These are phyloP conservation scores for Melipona quadrifasciata DNA, from an alignment of 1,140 invertebrate genomes.

Conservation along the genomic window DNA sequence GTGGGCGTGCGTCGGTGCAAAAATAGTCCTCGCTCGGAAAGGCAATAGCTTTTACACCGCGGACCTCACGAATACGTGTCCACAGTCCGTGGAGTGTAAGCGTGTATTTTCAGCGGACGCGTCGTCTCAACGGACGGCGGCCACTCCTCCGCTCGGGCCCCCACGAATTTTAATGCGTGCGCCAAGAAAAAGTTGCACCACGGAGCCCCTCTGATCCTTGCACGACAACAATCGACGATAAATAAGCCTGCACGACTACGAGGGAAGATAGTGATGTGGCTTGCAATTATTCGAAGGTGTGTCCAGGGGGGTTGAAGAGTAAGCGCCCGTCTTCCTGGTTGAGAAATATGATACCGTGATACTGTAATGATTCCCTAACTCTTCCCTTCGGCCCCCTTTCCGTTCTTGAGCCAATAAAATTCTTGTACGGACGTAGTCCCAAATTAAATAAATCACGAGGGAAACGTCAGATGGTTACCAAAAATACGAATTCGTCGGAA, in stretches of 20 bases:
- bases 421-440: background rate
- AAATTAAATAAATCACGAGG: background rate
- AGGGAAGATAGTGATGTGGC: background rate
- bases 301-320: background rate
- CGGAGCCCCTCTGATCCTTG: conserved; percentile 5
- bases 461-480: background rate
- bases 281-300: conserved; percentile 40
- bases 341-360: background rate
- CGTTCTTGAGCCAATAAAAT: background rate
- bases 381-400: background rate
- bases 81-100: background rate
- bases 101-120: conserved; percentile 15
- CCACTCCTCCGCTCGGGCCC: conserved; percentile 16
- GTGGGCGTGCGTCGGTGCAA: conserved; percentile 40
- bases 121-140: conserved; percentile 7
- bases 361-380: background rate
- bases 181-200: conserved; percentile 30
- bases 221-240: conserved; percentile 51
- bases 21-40: conserved; percentile 56
- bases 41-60: conserved; percentile 54
- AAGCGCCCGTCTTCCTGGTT: background rate
- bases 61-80: background rate
- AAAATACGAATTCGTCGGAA: background rate
- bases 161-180: conserved; percentile 27
- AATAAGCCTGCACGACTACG: conserved; percentile 25